phyloP scores from a whole-genome alignment of 2,113 vertebrate genomes.

The Nematolebias whitei region DNA sequence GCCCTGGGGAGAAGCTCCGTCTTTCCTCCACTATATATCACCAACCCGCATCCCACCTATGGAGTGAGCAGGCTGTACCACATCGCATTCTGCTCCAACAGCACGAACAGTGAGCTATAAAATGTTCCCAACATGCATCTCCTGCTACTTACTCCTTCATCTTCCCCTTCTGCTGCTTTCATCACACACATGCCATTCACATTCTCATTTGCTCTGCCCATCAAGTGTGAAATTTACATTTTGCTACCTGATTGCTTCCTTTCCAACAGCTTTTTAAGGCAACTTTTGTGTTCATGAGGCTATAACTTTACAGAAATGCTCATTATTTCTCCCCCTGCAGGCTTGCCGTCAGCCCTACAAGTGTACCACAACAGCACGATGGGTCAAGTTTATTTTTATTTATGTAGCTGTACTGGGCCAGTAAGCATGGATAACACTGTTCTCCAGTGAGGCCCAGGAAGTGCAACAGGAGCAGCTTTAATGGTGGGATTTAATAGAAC shows the following conservation, averaged over 20 bases:
- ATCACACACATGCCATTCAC: conserved; percentile 14
- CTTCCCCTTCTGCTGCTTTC: conserved; percentile 9
- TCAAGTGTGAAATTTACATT: conserved; percentile 52
- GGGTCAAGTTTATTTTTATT: conserved; percentile 13
- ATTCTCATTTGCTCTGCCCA: conserved; percentile 39
- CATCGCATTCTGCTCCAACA: conserved; percentile 35
- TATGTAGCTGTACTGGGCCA: background rate
- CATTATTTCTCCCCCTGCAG: conserved; percentile 53
- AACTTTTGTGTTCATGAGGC: conserved; percentile 9
- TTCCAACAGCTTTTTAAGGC: conserved; percentile 12
- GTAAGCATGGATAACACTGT: conserved; percentile 2
- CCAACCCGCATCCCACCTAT: conserved; percentile 49
- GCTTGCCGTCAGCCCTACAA: conserved; percentile 26
- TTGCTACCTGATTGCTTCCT: conserved; percentile 26
- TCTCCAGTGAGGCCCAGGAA: conserved; percentile 9
- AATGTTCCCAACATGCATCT: conserved; percentile 19
- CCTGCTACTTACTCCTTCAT: conserved; percentile 23
- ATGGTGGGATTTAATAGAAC: conserved; percentile 9
- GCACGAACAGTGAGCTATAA: conserved; percentile 32
- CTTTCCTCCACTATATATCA: conserved; percentile 67
- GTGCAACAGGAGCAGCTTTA: background rate
- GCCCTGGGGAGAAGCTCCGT: conserved; percentile 62
- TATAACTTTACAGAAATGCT: conserved; percentile 28
- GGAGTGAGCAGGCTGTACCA: conserved; percentile 42
- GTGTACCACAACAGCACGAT: conserved; percentile 31